These are phyloP conservation scores for Osmoderma eremita DNA, from an alignment of 2,888 invertebrate genomes.

Conservation along the genomic window DNA sequence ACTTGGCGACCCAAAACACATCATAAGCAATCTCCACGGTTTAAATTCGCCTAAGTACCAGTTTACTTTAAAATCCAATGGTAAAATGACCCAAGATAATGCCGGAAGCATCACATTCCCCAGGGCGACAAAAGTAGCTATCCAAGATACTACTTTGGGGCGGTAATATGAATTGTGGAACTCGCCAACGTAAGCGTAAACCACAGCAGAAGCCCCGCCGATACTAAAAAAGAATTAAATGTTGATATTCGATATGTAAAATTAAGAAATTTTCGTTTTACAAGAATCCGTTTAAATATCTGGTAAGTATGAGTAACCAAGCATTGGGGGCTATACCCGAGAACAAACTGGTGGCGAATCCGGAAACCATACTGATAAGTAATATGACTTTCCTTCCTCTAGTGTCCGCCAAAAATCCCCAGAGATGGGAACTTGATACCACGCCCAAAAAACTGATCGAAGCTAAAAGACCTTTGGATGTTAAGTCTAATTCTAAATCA, in stretches of 20 bases:
- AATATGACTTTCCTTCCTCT: slow-evolving; percentile 66
- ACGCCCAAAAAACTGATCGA: slow-evolving; percentile 75
- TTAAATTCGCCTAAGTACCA: slow-evolving; percentile 58
- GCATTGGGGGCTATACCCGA: slow-evolving; percentile 66
- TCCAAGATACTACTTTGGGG: slow-evolving; percentile 62
- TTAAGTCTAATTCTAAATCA: slow-evolving; percentile 70
- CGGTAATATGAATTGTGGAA: slow-evolving; percentile 64
- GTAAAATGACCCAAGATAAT: slow-evolving; percentile 60
- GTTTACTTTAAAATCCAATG: slow-evolving; percentile 58
- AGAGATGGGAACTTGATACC: slow-evolving; percentile 68
- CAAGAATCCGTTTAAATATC: slow-evolving; percentile 68
- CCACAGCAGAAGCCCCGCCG: slow-evolving; percentile 65
- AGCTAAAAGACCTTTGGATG: slow-evolving; percentile 72
- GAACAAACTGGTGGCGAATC: slow-evolving; percentile 64
- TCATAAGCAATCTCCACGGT: slow-evolving; percentile 61
- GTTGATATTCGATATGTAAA: background rate
- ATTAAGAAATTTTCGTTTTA: slow-evolving; percentile 54
- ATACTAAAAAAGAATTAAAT: slow-evolving; percentile 53
- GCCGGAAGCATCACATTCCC: slow-evolving; percentile 60
- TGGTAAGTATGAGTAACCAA: slow-evolving; percentile 66
- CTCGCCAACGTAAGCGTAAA: slow-evolving; percentile 67
- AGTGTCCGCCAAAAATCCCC: slow-evolving; percentile 70
- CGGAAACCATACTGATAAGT: slow-evolving; percentile 64
- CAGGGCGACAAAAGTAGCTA: slow-evolving; percentile 61
- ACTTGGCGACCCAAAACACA: slow-evolving; percentile 59